Evolutionary conservation across 2,113 vertebrate species (phyloP).

Genomic region (Trinectes maculatus): DNA sequence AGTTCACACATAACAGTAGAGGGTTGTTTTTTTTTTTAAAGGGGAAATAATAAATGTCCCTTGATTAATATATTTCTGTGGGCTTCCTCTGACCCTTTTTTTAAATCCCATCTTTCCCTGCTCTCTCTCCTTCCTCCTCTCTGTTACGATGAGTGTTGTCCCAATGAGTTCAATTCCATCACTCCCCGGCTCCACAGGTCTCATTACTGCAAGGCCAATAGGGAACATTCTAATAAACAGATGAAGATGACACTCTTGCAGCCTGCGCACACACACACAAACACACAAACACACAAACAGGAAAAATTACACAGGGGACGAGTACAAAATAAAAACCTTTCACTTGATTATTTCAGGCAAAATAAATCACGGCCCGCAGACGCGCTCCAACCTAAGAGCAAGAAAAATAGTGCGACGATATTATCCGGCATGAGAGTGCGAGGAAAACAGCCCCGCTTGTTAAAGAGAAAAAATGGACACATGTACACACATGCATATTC

Average conservation of each 20-base stretch:
- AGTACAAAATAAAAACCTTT: conserved; percentile 68
- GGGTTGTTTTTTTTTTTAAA: neutral
- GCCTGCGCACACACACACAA: conserved; percentile 20
- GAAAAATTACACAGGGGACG: conserved; percentile 59
- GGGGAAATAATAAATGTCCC: neutral
- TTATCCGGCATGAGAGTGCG: conserved; percentile 3
- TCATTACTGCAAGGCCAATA: conserved; percentile 68
- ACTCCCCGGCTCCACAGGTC: conserved; percentile 58
- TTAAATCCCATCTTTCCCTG: neutral
- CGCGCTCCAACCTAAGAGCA: conserved; percentile 39
- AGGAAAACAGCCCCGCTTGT: conserved; percentile 54
- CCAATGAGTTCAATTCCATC: conserved; percentile 69
- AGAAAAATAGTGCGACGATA: conserved; percentile 42
- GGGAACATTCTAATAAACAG: conserved; percentile 72
- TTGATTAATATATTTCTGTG: neutral
- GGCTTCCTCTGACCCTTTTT: no score
- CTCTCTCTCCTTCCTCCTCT: neutral
- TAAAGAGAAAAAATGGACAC: conserved; percentile 54
- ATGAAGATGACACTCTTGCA: conserved; percentile 59
- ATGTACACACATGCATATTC: conserved; percentile 18
- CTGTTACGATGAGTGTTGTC: conserved; percentile 30
- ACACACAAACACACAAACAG: conserved; percentile 40
- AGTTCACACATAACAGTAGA: neutral
- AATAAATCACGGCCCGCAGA: conserved; percentile 66
- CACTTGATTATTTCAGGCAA: conserved; percentile 72